Percentiles rank a stretch among this genome's conserved stretches.
phyloP scores from a whole-genome alignment of 2,113 vertebrate species.

The Loxodonta africana region DNA sequence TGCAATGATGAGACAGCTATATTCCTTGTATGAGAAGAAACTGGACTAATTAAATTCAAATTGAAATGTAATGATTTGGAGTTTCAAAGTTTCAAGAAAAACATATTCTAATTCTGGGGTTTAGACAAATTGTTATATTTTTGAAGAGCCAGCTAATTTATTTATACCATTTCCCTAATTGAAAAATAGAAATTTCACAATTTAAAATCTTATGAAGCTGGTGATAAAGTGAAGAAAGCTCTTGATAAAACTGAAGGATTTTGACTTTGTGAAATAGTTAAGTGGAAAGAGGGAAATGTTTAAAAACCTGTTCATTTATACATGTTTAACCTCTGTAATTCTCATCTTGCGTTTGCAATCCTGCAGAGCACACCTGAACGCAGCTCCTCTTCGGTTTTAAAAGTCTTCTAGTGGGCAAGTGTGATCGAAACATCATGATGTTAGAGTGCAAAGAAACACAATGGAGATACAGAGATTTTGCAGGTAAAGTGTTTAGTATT shows the following conservation, averaged over 20 bases:
- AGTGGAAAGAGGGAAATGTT: not conserved
- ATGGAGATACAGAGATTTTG: not conserved
- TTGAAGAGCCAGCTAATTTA: not conserved
- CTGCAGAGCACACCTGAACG: not conserved
- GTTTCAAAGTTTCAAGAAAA: not conserved
- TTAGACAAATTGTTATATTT: not conserved
- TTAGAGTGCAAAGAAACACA: not conserved
- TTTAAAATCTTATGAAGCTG: not conserved
- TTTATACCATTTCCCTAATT: not conserved
- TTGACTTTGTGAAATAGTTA: not conserved
- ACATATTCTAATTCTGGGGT: not conserved
- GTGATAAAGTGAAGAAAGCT: not conserved
- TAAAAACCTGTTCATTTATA: not conserved
- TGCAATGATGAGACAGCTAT: not conserved
- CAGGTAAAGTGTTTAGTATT: accelerated
- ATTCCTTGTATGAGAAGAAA: not conserved
- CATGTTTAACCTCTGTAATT: not conserved
- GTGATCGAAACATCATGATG: not conserved
- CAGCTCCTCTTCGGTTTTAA: not conserved
- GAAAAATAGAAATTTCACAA: not conserved
- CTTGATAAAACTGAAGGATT: not conserved
- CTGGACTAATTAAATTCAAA: not conserved
- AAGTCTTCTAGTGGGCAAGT: too few species aligned
- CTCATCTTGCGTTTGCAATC: not conserved
- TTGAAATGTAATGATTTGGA: not conserved